Evolutionary conservation across 2,113 vertebrate genomes (phyloP).

Genomic region (Australoheros scitulus): DNA sequence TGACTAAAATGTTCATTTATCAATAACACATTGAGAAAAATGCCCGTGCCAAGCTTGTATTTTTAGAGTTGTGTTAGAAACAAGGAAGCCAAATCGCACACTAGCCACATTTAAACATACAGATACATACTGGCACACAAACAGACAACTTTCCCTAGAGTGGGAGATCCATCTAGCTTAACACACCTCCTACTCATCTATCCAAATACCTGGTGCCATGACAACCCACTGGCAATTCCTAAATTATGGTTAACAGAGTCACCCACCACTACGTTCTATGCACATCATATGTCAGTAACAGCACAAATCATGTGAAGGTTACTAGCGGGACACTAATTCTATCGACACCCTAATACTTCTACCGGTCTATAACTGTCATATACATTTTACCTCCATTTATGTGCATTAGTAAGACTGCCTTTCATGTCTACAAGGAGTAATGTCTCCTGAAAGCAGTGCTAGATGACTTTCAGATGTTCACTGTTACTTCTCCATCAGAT

Average conservation of each 20-base stretch:
- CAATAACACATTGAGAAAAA: background rate
- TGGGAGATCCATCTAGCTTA: slow-evolving; percentile 41
- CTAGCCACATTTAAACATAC: slow-evolving; percentile 10
- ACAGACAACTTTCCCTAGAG: slow-evolving; percentile 31
- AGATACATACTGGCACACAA: slow-evolving; percentile 6
- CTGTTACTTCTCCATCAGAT: background rate
- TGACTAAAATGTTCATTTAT: background rate
- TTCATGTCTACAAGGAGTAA: background rate
- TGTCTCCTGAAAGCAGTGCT: background rate
- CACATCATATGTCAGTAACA: slow-evolving; percentile 20
- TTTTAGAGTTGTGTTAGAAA: slow-evolving; percentile 3
- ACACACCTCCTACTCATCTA: slow-evolving; percentile 72
- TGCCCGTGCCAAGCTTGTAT: background rate
- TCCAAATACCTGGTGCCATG: slow-evolving; percentile 77
- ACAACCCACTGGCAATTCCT: slow-evolving; percentile 65
- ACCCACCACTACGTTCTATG: slow-evolving; percentile 7
- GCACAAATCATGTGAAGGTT: slow-evolving; percentile 6
- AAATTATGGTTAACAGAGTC: slow-evolving; percentile 49
- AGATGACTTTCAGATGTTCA: background rate
- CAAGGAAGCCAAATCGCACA: background rate
- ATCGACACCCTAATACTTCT: background rate
- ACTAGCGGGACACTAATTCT: background rate
- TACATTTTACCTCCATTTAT: background rate
- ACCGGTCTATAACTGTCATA: background rate
- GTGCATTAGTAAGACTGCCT: background rate